phyloP scores from a whole-genome alignment of 2,888 invertebrate species.

The Colostygia pectinataria region DNA sequence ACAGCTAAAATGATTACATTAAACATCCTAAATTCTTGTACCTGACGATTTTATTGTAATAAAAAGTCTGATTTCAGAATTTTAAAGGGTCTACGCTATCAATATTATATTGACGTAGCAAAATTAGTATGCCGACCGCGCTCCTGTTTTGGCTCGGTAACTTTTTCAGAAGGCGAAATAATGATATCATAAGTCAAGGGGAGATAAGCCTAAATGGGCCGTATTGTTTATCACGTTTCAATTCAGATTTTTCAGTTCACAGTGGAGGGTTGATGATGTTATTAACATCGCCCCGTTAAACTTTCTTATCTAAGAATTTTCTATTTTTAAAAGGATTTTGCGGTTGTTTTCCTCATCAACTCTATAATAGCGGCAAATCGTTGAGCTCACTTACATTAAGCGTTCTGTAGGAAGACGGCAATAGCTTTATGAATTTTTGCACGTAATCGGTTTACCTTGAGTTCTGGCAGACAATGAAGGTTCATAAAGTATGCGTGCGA shows the following conservation, averaged over 20 bases:
- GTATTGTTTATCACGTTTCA: constrained; percentile 70
- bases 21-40: constrained; percentile 67
- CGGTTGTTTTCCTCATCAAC: constrained; percentile 40
- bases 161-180: constrained; percentile 77
- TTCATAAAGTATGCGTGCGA: constrained; percentile 65
- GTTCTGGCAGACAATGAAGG: constrained; percentile 63
- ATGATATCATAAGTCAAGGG: constrained; percentile 77
- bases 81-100: constrained; percentile 55
- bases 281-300: constrained; percentile 42
- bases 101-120: constrained; percentile 73
- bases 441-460: constrained; percentile 73
- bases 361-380: constrained; percentile 49
- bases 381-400: constrained; percentile 56
- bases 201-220: constrained; percentile 72
- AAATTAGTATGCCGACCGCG: constrained; percentile 76
- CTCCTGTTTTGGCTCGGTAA: constrained; percentile 69
- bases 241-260: constrained; percentile 56
- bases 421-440: constrained; percentile 75
- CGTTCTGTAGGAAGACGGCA: constrained; percentile 59
- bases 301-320: constrained; percentile 21
- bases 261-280: constrained; percentile 52
- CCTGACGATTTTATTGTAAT: constrained; percentile 67
- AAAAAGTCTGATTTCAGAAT: constrained; percentile 62
- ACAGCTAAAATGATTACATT: constrained; percentile 79
- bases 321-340: constrained; percentile 23